phyloP scores from a whole-genome alignment of 2,113 vertebrate species.

The Laticauda laticaudata region DNA sequence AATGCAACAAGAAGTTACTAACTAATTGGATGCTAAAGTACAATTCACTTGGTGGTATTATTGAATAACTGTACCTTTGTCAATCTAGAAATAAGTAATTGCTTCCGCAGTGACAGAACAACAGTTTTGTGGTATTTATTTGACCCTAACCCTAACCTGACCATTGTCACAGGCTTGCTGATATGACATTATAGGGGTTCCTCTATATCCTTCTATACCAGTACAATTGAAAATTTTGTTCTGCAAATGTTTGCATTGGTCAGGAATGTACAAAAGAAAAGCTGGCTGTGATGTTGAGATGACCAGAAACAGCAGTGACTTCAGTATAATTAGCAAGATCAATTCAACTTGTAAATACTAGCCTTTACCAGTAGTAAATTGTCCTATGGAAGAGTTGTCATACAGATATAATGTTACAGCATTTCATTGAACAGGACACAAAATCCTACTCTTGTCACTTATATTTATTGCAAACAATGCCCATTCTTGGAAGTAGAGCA shows the following conservation, averaged over 20 bases:
- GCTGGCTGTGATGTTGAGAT: not conserved
- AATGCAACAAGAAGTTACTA: conserved; percentile 18
- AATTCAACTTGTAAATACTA: not conserved
- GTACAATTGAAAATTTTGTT: not conserved
- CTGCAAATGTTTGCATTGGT: not conserved
- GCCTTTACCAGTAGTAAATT: not conserved
- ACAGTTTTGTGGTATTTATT: not conserved
- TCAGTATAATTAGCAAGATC: not conserved
- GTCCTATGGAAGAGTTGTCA: not conserved
- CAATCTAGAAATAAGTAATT: not conserved
- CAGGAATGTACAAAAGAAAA: not conserved
- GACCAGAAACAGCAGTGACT: not conserved
- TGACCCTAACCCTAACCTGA: not conserved
- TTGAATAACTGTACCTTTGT: not conserved
- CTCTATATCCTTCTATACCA: not conserved
- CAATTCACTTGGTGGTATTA: not conserved
- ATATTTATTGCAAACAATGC: not conserved
- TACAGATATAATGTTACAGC: too few species aligned
- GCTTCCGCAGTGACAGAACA: not conserved
- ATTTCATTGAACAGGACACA: not conserved
- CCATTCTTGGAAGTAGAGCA: not conserved
- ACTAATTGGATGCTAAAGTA: not conserved
- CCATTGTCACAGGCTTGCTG: not conserved
- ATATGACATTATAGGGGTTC: not conserved
- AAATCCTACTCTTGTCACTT: not conserved